Evolutionary conservation across 2,797 vertebrate species (phyloP).

Genomic region (Falco biarmicus): DNA sequence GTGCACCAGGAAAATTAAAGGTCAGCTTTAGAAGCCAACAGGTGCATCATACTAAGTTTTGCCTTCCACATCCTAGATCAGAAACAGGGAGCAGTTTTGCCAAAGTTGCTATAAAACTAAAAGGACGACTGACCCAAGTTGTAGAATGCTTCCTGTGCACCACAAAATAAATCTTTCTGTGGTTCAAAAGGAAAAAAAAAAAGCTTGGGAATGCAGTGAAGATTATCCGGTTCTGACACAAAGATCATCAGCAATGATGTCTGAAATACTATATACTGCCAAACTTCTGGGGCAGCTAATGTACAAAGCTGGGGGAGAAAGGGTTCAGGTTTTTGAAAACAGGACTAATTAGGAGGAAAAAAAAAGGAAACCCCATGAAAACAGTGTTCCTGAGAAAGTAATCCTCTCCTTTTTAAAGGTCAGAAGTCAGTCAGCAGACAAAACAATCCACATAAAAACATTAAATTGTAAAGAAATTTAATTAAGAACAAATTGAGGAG

Average conservation of each 20-base stretch:
- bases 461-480: not conserved
- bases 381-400: not conserved
- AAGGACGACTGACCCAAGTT: not conserved
- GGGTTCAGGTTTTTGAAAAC: not conserved
- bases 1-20: not conserved
- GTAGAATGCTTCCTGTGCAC: not conserved
- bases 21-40: not conserved
- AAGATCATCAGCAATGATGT: accelerated
- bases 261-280: not conserved
- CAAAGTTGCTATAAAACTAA: not conserved
- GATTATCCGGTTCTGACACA: not conserved
- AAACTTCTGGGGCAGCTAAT: not conserved
- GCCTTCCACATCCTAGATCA: not conserved
- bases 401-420: not conserved
- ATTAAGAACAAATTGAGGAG: slow-evolving; percentile 4
- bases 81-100: not conserved
- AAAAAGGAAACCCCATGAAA: not conserved
- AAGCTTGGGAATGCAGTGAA: not conserved
- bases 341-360: not conserved
- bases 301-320: not conserved
- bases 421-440: not conserved
- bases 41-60: not conserved
- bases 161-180: not conserved
- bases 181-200: not conserved
- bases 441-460: not conserved